phyloP scores from a whole-genome alignment of 1,140 invertebrate genomes.

The Drosophila auraria region DNA sequence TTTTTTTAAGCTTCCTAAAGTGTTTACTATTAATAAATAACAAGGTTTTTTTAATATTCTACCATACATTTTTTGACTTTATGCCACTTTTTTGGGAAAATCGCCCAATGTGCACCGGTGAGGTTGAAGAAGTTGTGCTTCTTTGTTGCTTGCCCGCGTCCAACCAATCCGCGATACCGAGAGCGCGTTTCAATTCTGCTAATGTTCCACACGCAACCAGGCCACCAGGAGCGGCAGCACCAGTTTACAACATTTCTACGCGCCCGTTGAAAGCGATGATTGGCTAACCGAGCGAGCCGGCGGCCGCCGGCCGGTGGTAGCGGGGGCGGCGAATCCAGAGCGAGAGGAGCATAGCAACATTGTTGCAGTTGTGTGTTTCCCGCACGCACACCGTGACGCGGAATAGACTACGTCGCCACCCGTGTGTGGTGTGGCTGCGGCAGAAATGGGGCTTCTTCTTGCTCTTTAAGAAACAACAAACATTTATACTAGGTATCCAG shows the following conservation, averaged over 20 bases:
- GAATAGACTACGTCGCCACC: constrained; percentile 3
- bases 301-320: constrained; percentile 14
- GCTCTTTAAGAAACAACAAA: constrained; percentile 84
- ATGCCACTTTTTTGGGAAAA: too few relatives aligned
- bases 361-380: constrained; percentile 53
- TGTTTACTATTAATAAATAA: too few relatives aligned
- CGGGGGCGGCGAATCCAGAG: constrained; percentile 32
- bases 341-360: constrained; percentile 62
- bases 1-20: too few relatives aligned
- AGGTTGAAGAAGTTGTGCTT: constrained; percentile 83
- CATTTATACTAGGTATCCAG: constrained; percentile 83
- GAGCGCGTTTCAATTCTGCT: constrained; percentile 84
- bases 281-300: constrained; percentile 56
- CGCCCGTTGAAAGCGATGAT: constrained; percentile 68
- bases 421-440: constrained; percentile 11
- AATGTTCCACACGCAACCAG: constrained; percentile 84
- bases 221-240: constrained; percentile 61
- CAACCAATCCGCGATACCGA: constrained; percentile 84
- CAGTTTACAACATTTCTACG: constrained; percentile 76
- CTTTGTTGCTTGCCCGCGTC: constrained; percentile 80
- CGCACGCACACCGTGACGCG: constrained; percentile 2
- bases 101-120: constrained; percentile 14
- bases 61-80: too few relatives aligned
- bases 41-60: too few relatives aligned
- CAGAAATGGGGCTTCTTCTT: constrained; percentile 74